Evolutionary conservation across 1,140 invertebrate species (phyloP).

Genomic region (Drosophila biarmipes): DNA sequence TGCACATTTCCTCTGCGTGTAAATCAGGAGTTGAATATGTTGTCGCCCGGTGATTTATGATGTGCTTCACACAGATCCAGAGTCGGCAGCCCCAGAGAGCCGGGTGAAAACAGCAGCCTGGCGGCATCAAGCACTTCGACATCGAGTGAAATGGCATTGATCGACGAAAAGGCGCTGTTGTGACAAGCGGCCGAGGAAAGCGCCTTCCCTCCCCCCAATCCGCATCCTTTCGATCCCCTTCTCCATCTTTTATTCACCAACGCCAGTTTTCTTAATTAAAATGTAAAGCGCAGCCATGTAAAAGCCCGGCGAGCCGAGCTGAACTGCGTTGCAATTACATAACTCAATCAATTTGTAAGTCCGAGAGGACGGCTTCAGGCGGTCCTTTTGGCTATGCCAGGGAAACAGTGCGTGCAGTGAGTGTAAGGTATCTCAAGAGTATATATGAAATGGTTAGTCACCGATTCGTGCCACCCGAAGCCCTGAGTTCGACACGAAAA

Average conservation of each 20-base stretch:
- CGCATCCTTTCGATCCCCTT: not conserved
- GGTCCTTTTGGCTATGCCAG: constrained; percentile 4
- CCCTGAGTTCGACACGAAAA: too few species aligned
- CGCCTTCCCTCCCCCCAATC: not conserved
- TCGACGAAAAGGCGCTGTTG: constrained; percentile 70
- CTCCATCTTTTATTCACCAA: not conserved
- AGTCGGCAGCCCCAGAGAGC: constrained; percentile 10
- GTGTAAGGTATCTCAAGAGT: not conserved
- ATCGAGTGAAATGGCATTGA: constrained; percentile 78
- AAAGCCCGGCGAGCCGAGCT: constrained; percentile 30
- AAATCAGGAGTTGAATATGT: constrained; percentile 14
- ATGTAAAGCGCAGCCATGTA: constrained; percentile 77
- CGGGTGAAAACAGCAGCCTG: constrained; percentile 21
- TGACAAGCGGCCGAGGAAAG: constrained; percentile 51
- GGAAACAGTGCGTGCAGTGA: constrained; percentile 7
- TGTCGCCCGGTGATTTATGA: constrained; percentile 72
- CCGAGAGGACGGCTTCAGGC: constrained; percentile 4
- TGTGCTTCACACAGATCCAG: constrained; percentile 65
- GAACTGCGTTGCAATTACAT: constrained; percentile 68
- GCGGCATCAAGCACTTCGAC: constrained; percentile 50
- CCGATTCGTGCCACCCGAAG: too few species aligned
- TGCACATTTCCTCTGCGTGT: constrained; percentile 11
- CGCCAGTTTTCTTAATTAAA: constrained; percentile 70
- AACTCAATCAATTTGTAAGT: constrained; percentile 83
- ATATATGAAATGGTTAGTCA: too few species aligned